Evolutionary conservation across 2,113 vertebrate species (phyloP).

Genomic region (Rostratula benghalensis): DNA sequence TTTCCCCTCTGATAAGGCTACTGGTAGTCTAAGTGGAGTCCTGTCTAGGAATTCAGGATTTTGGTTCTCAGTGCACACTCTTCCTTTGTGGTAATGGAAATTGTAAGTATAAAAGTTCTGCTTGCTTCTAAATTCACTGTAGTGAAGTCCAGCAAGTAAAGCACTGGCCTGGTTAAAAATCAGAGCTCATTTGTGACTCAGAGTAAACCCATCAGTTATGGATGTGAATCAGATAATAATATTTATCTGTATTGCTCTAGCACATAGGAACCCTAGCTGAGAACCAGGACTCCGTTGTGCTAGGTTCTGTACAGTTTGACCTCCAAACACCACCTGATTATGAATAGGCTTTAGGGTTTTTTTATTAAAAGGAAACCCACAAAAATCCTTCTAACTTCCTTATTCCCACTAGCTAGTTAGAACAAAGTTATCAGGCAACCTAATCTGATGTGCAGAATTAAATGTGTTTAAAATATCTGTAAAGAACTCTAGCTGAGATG

Average conservation of each 20-base stretch:
- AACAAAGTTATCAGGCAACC: background rate
- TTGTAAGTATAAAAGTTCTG: conserved; percentile 23
- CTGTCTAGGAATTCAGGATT: conserved; percentile 23
- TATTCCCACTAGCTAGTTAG: conserved; percentile 30
- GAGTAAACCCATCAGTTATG: conserved; percentile 17
- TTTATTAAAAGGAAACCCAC: conserved; percentile 2
- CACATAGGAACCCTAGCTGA: background rate
- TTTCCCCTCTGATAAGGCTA: background rate
- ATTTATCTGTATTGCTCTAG: background rate
- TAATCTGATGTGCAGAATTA: conserved; percentile 39
- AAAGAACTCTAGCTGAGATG: conserved; percentile 49
- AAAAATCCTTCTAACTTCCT: background rate
- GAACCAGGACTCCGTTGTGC: background rate
- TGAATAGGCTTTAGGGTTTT: conserved; percentile 10
- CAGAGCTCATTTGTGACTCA: conserved; percentile 40
- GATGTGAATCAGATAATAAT: background rate
- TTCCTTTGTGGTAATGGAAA: conserved; percentile 49
- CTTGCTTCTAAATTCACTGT: conserved; percentile 39
- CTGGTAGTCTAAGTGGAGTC: background rate
- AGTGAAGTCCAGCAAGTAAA: conserved; percentile 28
- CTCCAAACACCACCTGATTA: background rate
- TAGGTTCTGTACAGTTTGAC: conserved; percentile 41
- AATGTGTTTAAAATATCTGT: conserved; percentile 51
- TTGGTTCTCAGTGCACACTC: conserved; percentile 33
- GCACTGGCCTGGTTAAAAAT: conserved; percentile 32